Evolutionary conservation across 1,140 invertebrate species (phyloP).

Genomic region (Pachypsylla venusta): DNA sequence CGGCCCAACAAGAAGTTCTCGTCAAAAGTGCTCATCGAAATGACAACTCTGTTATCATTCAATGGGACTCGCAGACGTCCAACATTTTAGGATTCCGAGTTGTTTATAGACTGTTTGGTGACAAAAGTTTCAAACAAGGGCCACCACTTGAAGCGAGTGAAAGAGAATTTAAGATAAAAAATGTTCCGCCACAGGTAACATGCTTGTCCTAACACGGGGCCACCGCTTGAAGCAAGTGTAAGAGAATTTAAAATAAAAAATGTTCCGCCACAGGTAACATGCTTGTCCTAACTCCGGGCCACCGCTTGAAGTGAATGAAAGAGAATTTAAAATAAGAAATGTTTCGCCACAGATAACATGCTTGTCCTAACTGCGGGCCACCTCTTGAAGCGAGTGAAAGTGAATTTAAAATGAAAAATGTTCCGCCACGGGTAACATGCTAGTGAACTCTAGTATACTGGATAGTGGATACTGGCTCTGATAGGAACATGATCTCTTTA

Average conservation of each 20-base stretch:
- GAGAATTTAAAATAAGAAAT: constrained; percentile 83
- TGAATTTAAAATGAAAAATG: constrained; percentile 83
- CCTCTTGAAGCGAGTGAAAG: constrained; percentile 70
- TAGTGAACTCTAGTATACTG: too few relatives aligned
- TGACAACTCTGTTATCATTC: constrained; percentile 74
- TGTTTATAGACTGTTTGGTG: constrained; percentile 77
- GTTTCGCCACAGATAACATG: constrained; percentile 71
- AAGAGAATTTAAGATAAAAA: constrained; percentile 80
- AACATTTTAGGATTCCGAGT: constrained; percentile 78
- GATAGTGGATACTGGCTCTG: too few relatives aligned
- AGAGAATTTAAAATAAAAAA: constrained; percentile 84
- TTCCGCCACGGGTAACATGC: constrained; percentile 69
- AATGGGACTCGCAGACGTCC: constrained; percentile 72
- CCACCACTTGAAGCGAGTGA: constrained; percentile 73
- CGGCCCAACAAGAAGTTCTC: constrained; percentile 36
- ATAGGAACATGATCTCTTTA: too few relatives aligned
- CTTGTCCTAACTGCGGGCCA: too few relatives aligned
- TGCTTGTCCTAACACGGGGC: too few relatives aligned
- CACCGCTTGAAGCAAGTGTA: constrained; percentile 69
- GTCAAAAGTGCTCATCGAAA: constrained; percentile 70
- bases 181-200: constrained; percentile 71
- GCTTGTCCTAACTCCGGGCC: too few relatives aligned
- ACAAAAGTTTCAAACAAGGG: constrained; percentile 74
- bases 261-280: constrained; percentile 69
- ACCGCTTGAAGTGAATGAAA: constrained; percentile 66